A percentile compares a stretch with the other conserved stretches of the same genome.
phyloP scores from a whole-genome alignment of 1,140 invertebrate species.

The Pseudoatta argentina region DNA sequence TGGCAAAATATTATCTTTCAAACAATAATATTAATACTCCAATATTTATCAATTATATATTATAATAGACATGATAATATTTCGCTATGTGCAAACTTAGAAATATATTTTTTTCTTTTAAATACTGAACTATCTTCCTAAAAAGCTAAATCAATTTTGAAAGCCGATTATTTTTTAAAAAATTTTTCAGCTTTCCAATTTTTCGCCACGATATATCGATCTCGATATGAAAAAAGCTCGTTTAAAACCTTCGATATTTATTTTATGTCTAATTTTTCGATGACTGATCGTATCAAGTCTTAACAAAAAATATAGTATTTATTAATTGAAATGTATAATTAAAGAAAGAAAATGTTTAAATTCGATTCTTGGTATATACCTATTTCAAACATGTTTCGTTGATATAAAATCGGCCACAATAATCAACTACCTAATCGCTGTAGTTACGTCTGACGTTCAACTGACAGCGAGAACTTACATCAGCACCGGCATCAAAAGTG shows the following conservation, averaged over 20 bases:
- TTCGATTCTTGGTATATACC: not conserved
- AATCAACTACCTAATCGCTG: conserved; percentile 42
- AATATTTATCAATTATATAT: not conserved
- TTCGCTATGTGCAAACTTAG: not conserved
- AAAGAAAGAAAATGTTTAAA: not conserved
- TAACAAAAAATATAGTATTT: not conserved
- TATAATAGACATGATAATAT: not conserved
- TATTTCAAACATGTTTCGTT: not conserved
- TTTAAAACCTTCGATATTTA: not conserved
- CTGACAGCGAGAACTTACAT: conserved; percentile 25
- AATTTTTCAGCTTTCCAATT: conserved; percentile 4
- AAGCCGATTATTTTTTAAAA: not conserved
- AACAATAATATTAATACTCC: not conserved
- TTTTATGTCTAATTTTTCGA: not conserved
- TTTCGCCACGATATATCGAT: not conserved
- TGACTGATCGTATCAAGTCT: not conserved
- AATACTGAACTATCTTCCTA: not conserved
- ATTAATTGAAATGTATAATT: not conserved
- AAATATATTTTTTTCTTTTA: not conserved
- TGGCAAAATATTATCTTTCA: not conserved
- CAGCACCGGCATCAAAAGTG: conserved; percentile 37
- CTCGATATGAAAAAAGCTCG: not conserved
- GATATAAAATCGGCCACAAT: conserved; percentile 4
- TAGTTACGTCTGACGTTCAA: conserved; percentile 26
- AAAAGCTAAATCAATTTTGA: not conserved